Evolutionary conservation across 2,888 invertebrate genomes (phyloP).

Genomic region (Plebejus melissa): DNA sequence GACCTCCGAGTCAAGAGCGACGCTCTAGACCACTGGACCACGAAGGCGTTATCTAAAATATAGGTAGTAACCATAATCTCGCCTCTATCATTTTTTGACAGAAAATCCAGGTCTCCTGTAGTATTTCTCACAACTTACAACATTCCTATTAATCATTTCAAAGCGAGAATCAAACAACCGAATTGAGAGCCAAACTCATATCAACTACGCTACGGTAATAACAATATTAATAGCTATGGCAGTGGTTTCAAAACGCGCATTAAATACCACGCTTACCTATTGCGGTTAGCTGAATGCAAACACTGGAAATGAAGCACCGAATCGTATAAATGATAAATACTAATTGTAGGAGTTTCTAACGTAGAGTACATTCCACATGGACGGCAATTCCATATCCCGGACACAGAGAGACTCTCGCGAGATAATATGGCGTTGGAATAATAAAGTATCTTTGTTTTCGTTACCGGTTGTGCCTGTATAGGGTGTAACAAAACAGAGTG

Average conservation of each 20-base stretch:
- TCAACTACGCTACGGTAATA: not conserved
- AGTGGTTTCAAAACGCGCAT: not conserved
- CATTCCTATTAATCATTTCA: no score
- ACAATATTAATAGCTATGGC: not conserved
- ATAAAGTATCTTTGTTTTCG: conserved; percentile 11
- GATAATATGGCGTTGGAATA: conserved; percentile 7
- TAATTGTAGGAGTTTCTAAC: not conserved
- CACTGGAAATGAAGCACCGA: conserved; percentile 1
- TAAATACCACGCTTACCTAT: not conserved
- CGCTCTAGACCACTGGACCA: no score
- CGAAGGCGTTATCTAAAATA: not conserved
- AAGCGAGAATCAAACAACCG: not conserved
- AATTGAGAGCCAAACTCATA: not conserved
- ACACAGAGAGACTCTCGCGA: not conserved
- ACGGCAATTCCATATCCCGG: conserved; percentile 8
- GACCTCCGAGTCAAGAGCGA: no score
- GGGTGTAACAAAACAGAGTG: no score
- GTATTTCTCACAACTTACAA: no score
- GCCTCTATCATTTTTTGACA: no score
- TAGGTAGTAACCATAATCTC: no score
- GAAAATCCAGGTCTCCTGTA: no score
- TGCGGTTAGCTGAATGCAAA: conserved; percentile 5
- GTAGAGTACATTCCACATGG: not conserved
- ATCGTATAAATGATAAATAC: not conserved
- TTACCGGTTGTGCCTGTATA: not conserved